These are phyloP conservation scores for Sericinus montela DNA, from an alignment of 2,888 invertebrate species.

Conservation along the genomic window DNA sequence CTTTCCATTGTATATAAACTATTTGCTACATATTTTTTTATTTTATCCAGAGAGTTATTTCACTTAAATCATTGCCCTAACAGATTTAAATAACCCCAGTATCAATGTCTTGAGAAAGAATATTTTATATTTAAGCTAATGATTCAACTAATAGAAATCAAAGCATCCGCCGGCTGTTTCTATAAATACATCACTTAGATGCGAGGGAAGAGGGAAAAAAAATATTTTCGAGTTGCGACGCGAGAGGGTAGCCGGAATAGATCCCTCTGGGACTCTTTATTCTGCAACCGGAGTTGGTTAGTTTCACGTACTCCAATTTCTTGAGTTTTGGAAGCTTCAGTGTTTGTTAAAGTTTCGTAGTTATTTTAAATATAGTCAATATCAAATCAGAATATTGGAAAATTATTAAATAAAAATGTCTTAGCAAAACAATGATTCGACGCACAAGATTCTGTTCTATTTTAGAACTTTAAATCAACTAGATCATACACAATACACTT, in stretches of 20 bases:
- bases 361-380: conserved; percentile 7
- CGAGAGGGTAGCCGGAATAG: conserved; percentile 63
- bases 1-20: no score
- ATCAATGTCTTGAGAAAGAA: neutral
- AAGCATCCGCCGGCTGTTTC: conserved; percentile 56
- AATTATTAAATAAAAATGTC: no score
- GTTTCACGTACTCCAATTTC: conserved; percentile 46
- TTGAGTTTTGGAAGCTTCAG: conserved; percentile 17
- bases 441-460: no score
- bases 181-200: conserved; percentile 70
- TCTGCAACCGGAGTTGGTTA: conserved; percentile 52
- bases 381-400: neutral
- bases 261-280: conserved; percentile 72
- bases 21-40: no score
- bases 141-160: conserved; percentile 41
- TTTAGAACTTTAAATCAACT: no score
- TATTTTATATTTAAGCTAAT: conserved; percentile 34
- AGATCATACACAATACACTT: no score
- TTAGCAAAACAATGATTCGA: no score
- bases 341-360: conserved; percentile 15
- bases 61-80: no score
- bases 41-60: no score
- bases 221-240: conserved; percentile 50
- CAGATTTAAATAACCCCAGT: neutral
- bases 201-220: conserved; percentile 44